Conservation (phyloP, 2,888 invertebrate species). For the Calephelis perditalis region DNA sequence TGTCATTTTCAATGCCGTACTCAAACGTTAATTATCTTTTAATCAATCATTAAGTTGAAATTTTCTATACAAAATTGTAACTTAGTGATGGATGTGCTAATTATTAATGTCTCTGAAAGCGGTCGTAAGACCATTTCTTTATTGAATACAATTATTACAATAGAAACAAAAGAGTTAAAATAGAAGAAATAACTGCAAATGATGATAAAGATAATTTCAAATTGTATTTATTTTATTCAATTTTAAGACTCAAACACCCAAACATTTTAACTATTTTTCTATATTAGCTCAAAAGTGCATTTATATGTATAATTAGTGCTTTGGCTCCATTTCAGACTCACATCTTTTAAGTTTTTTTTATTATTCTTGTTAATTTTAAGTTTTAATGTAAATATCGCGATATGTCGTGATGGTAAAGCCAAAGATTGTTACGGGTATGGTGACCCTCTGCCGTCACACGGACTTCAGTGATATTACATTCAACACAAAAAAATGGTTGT, state of each 20-base stretch:
- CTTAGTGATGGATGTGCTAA: too few species aligned
- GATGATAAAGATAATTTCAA: not conserved
- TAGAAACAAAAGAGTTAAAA: too few species aligned
- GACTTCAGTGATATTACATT: constrained; percentile 52
- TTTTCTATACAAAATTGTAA: too few species aligned
- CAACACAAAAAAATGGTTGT: constrained; percentile 14
- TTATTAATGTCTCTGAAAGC: too few species aligned
- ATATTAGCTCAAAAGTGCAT: constrained; percentile 46
- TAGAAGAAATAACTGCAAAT: too few species aligned
- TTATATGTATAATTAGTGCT: constrained; percentile 39
- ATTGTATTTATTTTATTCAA: constrained; percentile 8
- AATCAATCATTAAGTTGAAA: too few species aligned
- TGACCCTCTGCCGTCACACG: constrained; percentile 78
- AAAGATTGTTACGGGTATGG: constrained; percentile 78
- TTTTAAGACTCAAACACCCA: not conserved
- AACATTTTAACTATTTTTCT: not conserved
- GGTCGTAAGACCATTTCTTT: too few species aligned
- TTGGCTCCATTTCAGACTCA: constrained; percentile 49
- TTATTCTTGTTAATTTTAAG: constrained; percentile 44
- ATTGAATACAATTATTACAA: too few species aligned
- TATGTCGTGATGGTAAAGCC: constrained; percentile 78
- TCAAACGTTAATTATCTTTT: too few species aligned
- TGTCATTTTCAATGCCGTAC: too few species aligned
- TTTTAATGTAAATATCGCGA: constrained; percentile 66
- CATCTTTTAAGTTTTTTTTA: constrained; percentile 38